Conservation (phyloP, 2,888 invertebrate genomes). For the Cacoxenus indagator region DNA sequence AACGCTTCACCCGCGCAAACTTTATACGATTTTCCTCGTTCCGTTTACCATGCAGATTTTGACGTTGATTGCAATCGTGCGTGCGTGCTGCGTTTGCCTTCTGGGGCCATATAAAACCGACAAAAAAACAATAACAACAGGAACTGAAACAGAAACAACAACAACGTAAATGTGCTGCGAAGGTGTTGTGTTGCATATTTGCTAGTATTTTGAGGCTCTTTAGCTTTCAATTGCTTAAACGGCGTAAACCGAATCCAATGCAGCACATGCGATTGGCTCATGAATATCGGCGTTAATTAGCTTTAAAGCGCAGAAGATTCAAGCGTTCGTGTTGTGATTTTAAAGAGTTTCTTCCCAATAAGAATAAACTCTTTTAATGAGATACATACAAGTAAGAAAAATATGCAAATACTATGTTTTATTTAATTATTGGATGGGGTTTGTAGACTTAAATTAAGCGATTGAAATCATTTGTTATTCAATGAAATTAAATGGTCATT, state of each 20-base stretch:
- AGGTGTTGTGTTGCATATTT: not conserved
- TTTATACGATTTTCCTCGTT: conserved; percentile 46
- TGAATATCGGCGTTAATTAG: not conserved
- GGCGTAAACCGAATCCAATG: not conserved
- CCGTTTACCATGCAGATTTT: conserved; percentile 41
- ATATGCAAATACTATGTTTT: too few relatives aligned
- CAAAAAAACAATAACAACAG: too few relatives aligned
- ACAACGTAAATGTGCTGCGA: not conserved
- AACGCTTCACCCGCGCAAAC: conserved; percentile 51
- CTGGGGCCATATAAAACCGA: too few relatives aligned
- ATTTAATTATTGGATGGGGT: too few relatives aligned
- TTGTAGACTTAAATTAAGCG: too few relatives aligned
- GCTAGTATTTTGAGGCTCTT: not conserved
- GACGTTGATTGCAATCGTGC: conserved; percentile 50
- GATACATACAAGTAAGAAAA: too few relatives aligned
- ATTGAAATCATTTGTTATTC: too few relatives aligned
- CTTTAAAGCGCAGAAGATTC: not conserved
- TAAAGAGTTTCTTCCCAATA: not conserved
- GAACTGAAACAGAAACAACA: not conserved
- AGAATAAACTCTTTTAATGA: not conserved
- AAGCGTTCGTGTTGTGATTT: not conserved
- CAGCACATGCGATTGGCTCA: not conserved
- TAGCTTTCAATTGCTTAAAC: not conserved
- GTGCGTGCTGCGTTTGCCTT: conserved; percentile 37
- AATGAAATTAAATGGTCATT: too few relatives aligned